Conservation (phyloP, 2,113 vertebrate genomes). For the Chelonoidis abingdonii region DNA sequence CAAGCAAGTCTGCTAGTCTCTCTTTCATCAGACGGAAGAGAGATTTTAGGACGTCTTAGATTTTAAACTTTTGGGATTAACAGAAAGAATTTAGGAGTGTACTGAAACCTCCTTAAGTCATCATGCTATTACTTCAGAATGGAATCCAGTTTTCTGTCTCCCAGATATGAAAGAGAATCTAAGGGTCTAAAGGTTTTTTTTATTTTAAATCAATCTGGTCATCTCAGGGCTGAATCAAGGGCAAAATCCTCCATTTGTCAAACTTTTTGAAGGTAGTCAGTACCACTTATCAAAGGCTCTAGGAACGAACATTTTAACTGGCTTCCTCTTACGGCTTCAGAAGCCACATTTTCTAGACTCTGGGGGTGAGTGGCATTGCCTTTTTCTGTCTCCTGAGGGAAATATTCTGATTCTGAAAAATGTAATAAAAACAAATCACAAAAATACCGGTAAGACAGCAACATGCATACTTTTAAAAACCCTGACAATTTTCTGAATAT, state of each 20-base stretch:
- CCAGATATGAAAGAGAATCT: background rate
- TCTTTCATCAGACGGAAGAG: background rate
- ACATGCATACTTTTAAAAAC: background rate
- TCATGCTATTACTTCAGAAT: too few relatives aligned
- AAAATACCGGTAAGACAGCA: background rate
- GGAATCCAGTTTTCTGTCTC: background rate
- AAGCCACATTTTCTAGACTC: background rate
- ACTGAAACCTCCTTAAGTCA: too few relatives aligned
- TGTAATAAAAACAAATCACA: background rate
- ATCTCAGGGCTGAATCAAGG: background rate
- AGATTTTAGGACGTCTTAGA: background rate
- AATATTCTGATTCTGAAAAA: background rate
- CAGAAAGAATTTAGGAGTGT: too few relatives aligned
- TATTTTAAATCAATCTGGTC: background rate
- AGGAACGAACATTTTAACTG: background rate
- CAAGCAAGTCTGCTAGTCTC: background rate
- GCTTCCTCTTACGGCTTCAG: background rate
- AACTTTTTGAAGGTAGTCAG: background rate
- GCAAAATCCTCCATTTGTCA: background rate
- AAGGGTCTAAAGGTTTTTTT: background rate
- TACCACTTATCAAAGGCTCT: background rate
- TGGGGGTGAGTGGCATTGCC: background rate
- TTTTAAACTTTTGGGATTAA: too few relatives aligned
- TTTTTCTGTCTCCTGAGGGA: background rate
- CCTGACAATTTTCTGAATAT: background rate